Evolutionary conservation across 1,140 invertebrate genomes (phyloP), one percentile per base, ranked within the genome.

Genomic region (Pseudomyrmex pallidus): DNA sequence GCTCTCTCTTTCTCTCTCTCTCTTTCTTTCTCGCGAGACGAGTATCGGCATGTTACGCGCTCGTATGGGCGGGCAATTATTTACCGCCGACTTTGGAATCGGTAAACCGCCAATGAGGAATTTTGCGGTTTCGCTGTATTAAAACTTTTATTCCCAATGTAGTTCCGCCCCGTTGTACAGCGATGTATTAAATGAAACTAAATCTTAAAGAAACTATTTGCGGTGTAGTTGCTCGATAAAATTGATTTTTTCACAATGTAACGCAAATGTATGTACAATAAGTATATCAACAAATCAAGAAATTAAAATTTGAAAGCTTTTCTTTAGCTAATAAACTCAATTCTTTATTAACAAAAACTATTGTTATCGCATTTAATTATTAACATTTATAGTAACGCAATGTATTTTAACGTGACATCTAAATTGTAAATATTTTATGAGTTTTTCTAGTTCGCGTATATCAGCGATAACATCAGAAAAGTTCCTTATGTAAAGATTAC

Each of bases 41-140:
- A 66, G 72, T 80, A 80, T 80, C 76, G 76, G 76, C 66, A 80
- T 80, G 76, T 80, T 80, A 80, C 76, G 76, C 76, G 66, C 46
- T 70, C 76, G 46, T 72, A 72, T 80, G 35, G 35, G 10, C 54
- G 76, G 76, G 22, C 54, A 66, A 80, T 80, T 80, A 80, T 80
- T 80, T 72, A 80, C 22, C 66, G 54, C 15, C 54, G 76, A 72
- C 66, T 80, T 70, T 57, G 66, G 44, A 80, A 80, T 80, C 46
- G 76, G 44, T 80, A 57, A 80, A 70, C 76, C 48, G 44, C 59
- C 76, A 50, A 80, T 80, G 76, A 59, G 76, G 66, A 80, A 72
- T 80, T 80, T 61, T 22, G 44, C 76, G 44, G 35, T 80, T 80
- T 78, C 50, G 72, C n/a, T 66, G 76, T 50, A 80, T 72, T 59